Conservation (phyloP, 2,113 vertebrate species). For the Marcusenius ussheri region DNA sequence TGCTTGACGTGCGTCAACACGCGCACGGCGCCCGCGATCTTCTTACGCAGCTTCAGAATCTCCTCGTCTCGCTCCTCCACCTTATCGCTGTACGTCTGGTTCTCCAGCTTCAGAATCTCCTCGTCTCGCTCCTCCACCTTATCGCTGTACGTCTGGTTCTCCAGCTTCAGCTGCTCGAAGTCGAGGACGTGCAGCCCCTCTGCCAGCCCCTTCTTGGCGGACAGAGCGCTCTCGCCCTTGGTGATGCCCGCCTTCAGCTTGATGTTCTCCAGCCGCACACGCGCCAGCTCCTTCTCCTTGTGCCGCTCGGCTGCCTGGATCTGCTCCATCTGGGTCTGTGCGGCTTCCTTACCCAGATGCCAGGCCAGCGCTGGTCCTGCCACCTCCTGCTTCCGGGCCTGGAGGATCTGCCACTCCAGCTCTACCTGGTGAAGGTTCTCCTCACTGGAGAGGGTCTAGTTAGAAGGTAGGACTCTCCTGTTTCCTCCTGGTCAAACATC, state of each 20-base stretch:
- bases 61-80: conserved; percentile 56
- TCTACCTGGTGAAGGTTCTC: conserved; percentile 49
- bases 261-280: conserved; percentile 59
- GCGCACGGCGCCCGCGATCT: conserved; percentile 51
- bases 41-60: conserved; percentile 54
- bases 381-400: conserved; percentile 52
- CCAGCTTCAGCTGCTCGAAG: conserved; percentile 63
- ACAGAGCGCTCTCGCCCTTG: conserved; percentile 43
- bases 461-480: too few relatives aligned
- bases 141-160: conserved; percentile 59
- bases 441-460: background rate
- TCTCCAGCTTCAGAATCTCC: conserved; percentile 65
- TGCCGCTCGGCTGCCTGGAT: conserved; percentile 51
- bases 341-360: conserved; percentile 37
- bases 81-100: conserved; percentile 57
- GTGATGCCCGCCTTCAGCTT: conserved; percentile 53
- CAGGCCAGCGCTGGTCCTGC: conserved; percentile 44
- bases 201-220: conserved; percentile 37
- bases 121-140: conserved; percentile 51
- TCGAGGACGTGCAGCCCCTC: conserved; percentile 52
- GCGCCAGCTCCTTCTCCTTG: conserved; percentile 47
- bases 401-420: conserved; percentile 52
- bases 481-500: too few relatives aligned
- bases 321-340: conserved; percentile 43
- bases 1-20: conserved; percentile 69